Base-by-base conservation (phyloP, 2,888 invertebrate species). In the Unio delphinus region DNA sequence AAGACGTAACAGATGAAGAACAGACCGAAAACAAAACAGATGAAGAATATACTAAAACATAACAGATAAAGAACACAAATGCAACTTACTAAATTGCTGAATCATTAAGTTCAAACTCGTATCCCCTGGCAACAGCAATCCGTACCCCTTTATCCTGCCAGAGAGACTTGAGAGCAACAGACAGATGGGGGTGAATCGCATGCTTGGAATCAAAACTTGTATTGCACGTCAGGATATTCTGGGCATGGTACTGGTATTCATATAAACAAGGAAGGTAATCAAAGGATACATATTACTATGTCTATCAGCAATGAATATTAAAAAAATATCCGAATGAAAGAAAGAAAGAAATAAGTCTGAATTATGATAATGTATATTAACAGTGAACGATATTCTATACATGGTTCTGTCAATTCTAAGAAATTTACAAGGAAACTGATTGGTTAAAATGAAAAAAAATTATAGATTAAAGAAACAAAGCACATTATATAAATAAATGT, bases 51-150 rank as follows among this genome's bases (percentile, higher is more conserved):
- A 34, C 30, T 7, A 7, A 58, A 34, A 2, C 20, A 56, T 55
- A 64, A 55, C 20, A 55, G 55, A 30, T 61, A 5, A 61, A 30
- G 26, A 26, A 61, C 4, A 30, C 62, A 57, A 45, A 45, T 45
- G 11, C 15, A 65, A 91, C 92, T 91, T 90, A 93, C 93, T 93
- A 93, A 75, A 93, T 90, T 61, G 93, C 93, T 1, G 93, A 93
- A 88, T 93, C 93, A 82, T 93, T 93, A 55, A 93, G 90, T 84
- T 93, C 93, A 84, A 93, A 93, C 83, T 93, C 93, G 83, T 93
- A 93, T 57, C 93, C 93, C 80, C 93, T 88, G n/a, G 93, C 92
- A 2, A 93, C 93, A 30, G 93, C 93, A 61, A 92, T 87, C 59
- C 93, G 88, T 15, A 93, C 92, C 11, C 93, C 93, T 74, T 92